Evolutionary conservation across 2,888 invertebrate genomes (phyloP), one percentile per base, ranked within the genome.

Genomic region (Hirudinaria manillensis): DNA sequence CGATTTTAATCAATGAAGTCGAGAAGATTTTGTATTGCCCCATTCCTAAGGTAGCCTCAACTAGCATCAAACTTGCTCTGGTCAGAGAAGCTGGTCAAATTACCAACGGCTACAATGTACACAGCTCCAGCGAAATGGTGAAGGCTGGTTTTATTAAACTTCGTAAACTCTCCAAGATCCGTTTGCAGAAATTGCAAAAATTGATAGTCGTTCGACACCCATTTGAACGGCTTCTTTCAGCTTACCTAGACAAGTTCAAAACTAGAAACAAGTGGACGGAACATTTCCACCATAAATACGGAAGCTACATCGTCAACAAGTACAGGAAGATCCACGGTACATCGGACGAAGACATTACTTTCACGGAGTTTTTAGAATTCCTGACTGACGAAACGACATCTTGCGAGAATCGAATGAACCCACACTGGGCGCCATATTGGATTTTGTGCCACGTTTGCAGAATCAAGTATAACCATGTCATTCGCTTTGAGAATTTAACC

Each of bases 191-290:
- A 32, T 27, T 36, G 38, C 75, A 72, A 29, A 77, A 77, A 55
- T 76, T 75, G 51, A 72, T 77, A 21, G 67, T 77, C 19, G 77
- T 77, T 29, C 61, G 77, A 1, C 77, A 77, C 55, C 77, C 77
- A 36, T 71, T 72, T 36, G 75, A 75, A 29, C 61, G 77, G 0
- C 75, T 77, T 53, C 34, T 72, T 19, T 75, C 75, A 2, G 77
- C 77, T 24, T 77, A 75, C 32, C 51, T 73, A 34, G 77, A 77
- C 36, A 77, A 77, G 38, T 77, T 75, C 61, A 55, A 45, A 45
- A 56, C 38, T 2, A 16, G 34, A 29, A 75, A 77, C 36, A 38
- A 72, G 36, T 66, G 29, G 32, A 55, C 75, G n/a, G 38, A 70
- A 36, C 34, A 51, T 34, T 76, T 56, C 36, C 77, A 66, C 10